These are phyloP conservation scores for Carcinoscorpius rotundicauda DNA, from an alignment of 1,140 invertebrate species.

Conservation along the genomic window DNA sequence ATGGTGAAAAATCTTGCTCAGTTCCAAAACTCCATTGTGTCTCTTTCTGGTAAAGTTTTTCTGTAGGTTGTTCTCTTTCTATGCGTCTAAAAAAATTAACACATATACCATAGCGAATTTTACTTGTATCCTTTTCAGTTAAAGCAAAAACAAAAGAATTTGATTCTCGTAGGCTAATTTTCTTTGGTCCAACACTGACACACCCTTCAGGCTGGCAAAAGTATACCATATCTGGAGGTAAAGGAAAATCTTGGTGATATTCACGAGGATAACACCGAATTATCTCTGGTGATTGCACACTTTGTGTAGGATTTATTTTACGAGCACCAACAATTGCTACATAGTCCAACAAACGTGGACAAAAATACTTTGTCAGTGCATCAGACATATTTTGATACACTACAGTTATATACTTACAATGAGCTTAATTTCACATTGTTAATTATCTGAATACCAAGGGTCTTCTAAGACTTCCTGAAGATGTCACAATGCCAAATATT, in stretches of 20 bases:
- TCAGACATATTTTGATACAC: conserved; percentile 19
- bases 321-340: conserved; percentile 87
- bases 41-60: too few relatives aligned
- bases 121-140: conserved; percentile 96
- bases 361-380: conserved; percentile 38
- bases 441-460: too few relatives aligned
- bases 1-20: too few relatives aligned
- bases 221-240: conserved; percentile 95
- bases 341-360: conserved; percentile 68
- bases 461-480: too few relatives aligned
- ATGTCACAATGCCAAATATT: too few relatives aligned
- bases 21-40: too few relatives aligned
- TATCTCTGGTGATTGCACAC: conserved; percentile 63
- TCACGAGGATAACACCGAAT: conserved; percentile 92
- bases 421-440: too few relatives aligned
- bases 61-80: conserved; percentile 27
- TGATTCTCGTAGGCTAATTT: conserved; percentile 70
- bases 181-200: conserved; percentile 71
- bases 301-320: conserved; percentile 14
- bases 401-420: too few relatives aligned
- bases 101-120: conserved; percentile 72
- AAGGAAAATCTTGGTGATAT: conserved; percentile 89
- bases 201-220: conserved; percentile 99
- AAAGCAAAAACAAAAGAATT: conserved; percentile 97
- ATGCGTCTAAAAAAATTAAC: conserved; percentile 95